Evolutionary conservation across 2,888 invertebrate species (phyloP), one percentile per base, ranked within the genome.

Genomic region (Liopterus haemorrhoidalis): DNA sequence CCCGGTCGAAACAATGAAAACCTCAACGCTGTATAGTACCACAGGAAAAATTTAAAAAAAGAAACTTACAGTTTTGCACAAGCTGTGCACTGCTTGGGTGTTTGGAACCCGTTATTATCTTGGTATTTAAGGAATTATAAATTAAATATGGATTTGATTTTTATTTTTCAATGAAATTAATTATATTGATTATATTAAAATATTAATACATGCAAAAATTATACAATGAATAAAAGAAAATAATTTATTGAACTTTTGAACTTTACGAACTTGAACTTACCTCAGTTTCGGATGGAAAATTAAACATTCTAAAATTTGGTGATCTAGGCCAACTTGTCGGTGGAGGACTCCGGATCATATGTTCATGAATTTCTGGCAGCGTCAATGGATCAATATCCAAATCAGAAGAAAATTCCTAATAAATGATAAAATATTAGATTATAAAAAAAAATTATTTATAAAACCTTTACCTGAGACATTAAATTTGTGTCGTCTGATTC

Each of bases 311-410:
- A 54, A 67, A 71, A 58, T 70, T 70, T n/a, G 76, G 75, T 27
- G 74, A 72, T 54, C 73, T 70, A 19, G 85, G 82, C 84, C 85
- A 85, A 51, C 78, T 79, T 14, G 79, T 83, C 0, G 87, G 87
- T 2, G 87, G 87, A 19, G 87, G 87, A 53, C 85, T 85, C 48
- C 87, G 72, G 38, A 87, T 85, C 75, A 87, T 79, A 62, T 87
- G 85, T 60, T 87, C 84, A 58, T 87, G 87, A 43, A 86, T 81
- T 66, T 85, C 85, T 50, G 84, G 84, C 48, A 86, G 67, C 16
- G 82, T 81, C 52, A 85, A 62, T 0, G 85, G 84, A 62, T 85
- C 85, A 36, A 81, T 76, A 60, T 83, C 82, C 12, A 73, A 56
- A 52, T 72, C 71, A 43, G 68, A 64, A n/a, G 70, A 64, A 54